Evolutionary conservation across 2,113 vertebrate species (phyloP).

Genomic region (Pelodiscus sinensis): DNA sequence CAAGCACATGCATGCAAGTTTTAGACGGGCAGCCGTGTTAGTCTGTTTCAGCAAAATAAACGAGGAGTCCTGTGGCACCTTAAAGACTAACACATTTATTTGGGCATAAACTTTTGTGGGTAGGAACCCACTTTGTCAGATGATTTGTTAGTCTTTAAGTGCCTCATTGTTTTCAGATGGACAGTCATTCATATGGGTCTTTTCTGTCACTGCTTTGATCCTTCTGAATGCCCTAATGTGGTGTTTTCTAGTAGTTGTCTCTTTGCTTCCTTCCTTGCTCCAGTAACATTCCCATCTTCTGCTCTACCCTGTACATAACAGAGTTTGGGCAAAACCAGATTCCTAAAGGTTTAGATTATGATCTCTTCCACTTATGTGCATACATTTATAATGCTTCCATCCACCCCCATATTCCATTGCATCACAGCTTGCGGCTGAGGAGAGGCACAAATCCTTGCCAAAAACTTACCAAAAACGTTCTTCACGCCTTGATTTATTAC

Average conservation of each 20-base stretch:
- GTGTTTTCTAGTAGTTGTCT: neutral
- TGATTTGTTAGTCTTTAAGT: too few species aligned
- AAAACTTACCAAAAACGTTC: constrained; percentile 90
- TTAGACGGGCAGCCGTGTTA: too few species aligned
- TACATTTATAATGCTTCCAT: neutral
- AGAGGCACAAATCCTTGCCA: neutral
- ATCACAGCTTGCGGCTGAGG: neutral
- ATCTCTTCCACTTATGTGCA: neutral
- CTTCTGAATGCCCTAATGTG: neutral
- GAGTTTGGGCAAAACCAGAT: constrained; percentile 3
- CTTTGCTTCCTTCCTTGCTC: neutral
- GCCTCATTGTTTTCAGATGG: neutral
- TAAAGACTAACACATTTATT: too few species aligned
- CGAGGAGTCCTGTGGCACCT: too few species aligned
- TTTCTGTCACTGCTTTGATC: neutral
- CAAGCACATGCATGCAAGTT: neutral
- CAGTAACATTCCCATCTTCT: neutral
- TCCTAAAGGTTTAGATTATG: neutral
- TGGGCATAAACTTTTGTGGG: too few species aligned
- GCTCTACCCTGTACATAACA: neutral
- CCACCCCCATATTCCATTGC: neutral
- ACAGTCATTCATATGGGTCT: neutral
- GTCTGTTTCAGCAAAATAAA: too few species aligned
- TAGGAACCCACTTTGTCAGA: too few species aligned
- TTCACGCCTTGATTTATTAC: constrained; percentile 84